Conservation (phyloP, 2,888 invertebrate genomes). For the Drosophila planitibia region DNA sequence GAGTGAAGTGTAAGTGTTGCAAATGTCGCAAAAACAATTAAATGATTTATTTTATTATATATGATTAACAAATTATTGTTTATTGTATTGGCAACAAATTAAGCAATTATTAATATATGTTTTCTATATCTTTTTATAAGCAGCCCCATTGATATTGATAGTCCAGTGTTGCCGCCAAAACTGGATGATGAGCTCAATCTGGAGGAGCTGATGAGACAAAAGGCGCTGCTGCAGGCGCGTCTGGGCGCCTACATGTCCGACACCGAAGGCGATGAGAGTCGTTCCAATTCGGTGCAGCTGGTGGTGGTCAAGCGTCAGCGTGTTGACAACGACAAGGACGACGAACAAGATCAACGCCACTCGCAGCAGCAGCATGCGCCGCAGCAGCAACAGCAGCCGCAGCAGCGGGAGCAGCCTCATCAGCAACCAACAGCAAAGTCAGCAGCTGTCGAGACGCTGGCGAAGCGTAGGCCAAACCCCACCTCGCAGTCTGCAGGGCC, state of each 20-base stretch:
- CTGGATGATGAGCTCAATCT: constrained; percentile 94
- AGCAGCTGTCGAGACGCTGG: constrained; percentile 40
- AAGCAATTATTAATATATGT: neutral
- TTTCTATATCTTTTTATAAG: neutral
- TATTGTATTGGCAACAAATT: neutral
- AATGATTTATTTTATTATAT: neutral
- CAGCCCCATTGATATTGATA: constrained; percentile 88
- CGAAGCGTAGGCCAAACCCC: constrained; percentile 37
- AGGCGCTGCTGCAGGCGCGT: constrained; percentile 92
- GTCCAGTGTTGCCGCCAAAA: constrained; percentile 89
- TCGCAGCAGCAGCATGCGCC: constrained; percentile 15
- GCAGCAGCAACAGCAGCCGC: constrained; percentile 16
- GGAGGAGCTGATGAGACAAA: constrained; percentile 95
- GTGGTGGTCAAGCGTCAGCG: constrained; percentile 34
- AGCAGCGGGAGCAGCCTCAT: constrained; percentile 27
- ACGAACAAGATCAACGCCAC: constrained; percentile 18
- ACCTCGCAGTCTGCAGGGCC: constrained; percentile 66
- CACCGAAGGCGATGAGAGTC: constrained; percentile 87
- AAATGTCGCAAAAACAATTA: neutral
- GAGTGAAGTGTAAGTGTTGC: constrained; percentile 86
- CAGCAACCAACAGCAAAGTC: constrained; percentile 18
- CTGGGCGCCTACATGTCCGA: constrained; percentile 91
- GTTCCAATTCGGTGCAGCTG: constrained; percentile 58
- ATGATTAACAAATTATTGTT: neutral
- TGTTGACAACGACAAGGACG: constrained; percentile 29